Conservation (phyloP, 2,113 vertebrate species). For the Indicator maculatus region DNA sequence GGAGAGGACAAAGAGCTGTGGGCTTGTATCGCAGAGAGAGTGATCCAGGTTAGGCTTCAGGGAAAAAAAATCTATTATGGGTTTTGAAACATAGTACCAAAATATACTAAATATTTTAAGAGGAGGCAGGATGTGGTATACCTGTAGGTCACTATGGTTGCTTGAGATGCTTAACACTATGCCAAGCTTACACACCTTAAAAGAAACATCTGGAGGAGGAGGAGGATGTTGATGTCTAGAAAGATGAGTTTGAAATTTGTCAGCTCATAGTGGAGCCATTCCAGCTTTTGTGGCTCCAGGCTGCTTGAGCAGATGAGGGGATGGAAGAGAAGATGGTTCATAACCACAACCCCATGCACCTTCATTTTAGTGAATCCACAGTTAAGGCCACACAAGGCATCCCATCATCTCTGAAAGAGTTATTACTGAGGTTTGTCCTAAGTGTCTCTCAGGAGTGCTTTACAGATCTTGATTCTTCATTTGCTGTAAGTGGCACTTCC, state of each 20-base stretch:
- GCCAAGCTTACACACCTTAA: background rate
- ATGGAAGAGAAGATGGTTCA: background rate
- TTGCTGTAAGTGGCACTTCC: background rate
- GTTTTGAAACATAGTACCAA: background rate
- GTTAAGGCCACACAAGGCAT: background rate
- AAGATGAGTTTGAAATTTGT: background rate
- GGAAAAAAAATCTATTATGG: background rate
- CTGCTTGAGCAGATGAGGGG: background rate
- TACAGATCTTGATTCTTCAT: background rate
- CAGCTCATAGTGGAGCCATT: background rate
- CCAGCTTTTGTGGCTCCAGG: background rate
- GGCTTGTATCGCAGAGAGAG: background rate
- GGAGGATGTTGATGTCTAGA: background rate
- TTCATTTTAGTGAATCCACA: background rate
- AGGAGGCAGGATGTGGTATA: background rate
- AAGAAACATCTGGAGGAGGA: background rate
- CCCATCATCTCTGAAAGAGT: background rate
- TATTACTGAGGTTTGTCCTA: background rate
- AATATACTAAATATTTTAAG: background rate
- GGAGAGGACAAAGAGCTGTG: background rate
- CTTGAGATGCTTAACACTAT: background rate
- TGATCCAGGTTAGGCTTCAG: background rate
- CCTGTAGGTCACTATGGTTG: background rate
- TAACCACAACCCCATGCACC: background rate
- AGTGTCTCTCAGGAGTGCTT: rapidly evolving